Conservation (phyloP, 1,140 invertebrate genomes). For the Helicoverpa zea region DNA sequence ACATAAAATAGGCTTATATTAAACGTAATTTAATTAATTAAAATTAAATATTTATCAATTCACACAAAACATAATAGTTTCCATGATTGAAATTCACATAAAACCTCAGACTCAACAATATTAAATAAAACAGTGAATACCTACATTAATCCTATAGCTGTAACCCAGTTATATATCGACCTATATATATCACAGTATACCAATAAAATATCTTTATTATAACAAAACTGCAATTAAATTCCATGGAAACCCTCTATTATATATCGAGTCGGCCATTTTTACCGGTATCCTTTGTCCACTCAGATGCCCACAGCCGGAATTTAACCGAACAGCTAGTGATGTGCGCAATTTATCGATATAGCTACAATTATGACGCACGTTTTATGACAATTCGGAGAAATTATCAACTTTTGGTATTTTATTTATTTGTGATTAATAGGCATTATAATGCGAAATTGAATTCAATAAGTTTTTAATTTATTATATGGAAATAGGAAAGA, state of each 20-base stretch:
- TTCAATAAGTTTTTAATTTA: neutral
- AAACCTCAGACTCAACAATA: too few species aligned
- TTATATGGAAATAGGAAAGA: too few species aligned
- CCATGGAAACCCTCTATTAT: conserved; percentile 32
- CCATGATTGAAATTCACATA: too few species aligned
- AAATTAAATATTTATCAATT: too few species aligned
- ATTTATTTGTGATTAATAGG: neutral
- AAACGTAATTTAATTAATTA: too few species aligned
- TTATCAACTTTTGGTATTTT: neutral
- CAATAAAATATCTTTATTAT: neutral
- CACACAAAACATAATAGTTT: too few species aligned
- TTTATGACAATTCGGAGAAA: neutral
- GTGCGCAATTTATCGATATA: conserved; percentile 20
- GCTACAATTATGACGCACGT: neutral
- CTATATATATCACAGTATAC: conserved; percentile 1
- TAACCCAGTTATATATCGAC: neutral
- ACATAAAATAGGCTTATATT: too few species aligned
- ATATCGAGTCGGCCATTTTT: conserved; percentile 28
- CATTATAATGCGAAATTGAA: neutral
- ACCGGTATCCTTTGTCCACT: conserved; percentile 13
- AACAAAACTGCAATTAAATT: conserved; percentile 37
- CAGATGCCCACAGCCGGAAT: conserved; percentile 6
- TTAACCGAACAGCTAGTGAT: conserved; percentile 10
- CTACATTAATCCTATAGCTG: neutral
- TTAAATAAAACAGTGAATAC: too few species aligned